phyloP scores from a whole-genome alignment of 2,797 vertebrate species.

The Ptychadena robeensis region DNA sequence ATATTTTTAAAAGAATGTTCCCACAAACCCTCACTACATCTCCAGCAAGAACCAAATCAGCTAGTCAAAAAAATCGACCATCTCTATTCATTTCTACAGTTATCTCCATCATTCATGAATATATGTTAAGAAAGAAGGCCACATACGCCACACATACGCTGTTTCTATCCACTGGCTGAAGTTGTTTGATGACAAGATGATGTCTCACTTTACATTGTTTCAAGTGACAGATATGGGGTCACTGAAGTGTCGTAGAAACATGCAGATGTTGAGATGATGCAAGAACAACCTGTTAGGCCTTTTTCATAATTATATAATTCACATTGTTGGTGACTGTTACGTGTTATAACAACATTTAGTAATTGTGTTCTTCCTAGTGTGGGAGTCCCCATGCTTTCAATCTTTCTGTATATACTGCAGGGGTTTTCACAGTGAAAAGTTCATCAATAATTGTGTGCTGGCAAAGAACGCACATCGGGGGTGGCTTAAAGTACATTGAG shows the following conservation, averaged over 20 bases:
- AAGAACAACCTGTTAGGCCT: neutral
- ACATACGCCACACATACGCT: too few relatives aligned
- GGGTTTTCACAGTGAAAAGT: slow-evolving; percentile 8
- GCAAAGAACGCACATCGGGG: slow-evolving; percentile 9
- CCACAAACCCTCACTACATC: too few relatives aligned
- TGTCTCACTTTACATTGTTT: neutral
- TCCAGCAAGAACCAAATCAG: too few relatives aligned
- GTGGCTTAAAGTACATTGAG: neutral
- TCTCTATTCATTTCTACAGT: too few relatives aligned
- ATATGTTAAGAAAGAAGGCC: too few relatives aligned
- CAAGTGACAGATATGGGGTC: neutral
- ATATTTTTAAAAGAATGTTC: too few relatives aligned
- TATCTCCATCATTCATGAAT: too few relatives aligned
- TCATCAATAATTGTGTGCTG: slow-evolving; percentile 21
- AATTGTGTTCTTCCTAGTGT: slow-evolving; percentile 2
- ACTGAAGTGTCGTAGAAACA: neutral
- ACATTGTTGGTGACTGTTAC: neutral
- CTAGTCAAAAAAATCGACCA: too few relatives aligned
- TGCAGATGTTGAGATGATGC: neutral
- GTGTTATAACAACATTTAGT: slow-evolving; percentile 4
- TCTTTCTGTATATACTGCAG: neutral
- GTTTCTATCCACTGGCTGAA: neutral
- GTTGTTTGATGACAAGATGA: neutral
- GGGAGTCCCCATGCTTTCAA: slow-evolving; percentile 14
- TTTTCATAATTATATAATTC: slow-evolving; percentile 8